phyloP scores from a whole-genome alignment of 2,113 vertebrate genomes.

The Psettodes erumei region DNA sequence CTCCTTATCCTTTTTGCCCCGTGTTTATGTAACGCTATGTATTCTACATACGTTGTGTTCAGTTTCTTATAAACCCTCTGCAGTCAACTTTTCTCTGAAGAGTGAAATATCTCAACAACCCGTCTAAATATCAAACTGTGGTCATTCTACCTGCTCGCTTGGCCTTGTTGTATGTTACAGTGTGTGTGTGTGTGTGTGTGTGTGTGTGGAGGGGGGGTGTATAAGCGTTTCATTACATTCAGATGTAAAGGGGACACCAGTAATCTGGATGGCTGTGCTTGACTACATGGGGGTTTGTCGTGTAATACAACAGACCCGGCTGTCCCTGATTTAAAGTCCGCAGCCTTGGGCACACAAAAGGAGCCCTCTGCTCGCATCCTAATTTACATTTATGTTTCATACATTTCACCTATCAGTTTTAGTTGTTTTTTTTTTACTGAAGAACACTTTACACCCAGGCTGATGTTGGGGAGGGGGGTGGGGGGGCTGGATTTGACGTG shows the following conservation, averaged over 20 bases:
- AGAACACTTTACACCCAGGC: conserved; percentile 29
- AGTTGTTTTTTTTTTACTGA: conserved; percentile 21
- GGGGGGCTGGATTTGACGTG: conserved; percentile 51
- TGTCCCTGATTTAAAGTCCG: conserved; percentile 29
- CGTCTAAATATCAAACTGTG: too few relatives aligned
- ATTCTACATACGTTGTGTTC: too few relatives aligned
- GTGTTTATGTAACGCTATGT: not conserved
- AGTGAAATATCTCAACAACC: too few relatives aligned
- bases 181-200: too few relatives aligned
- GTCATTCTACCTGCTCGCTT: too few relatives aligned
- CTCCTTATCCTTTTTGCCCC: not conserved
- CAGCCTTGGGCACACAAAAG: conserved; percentile 11
- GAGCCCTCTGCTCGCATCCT: conserved; percentile 2
- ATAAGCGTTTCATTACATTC: too few relatives aligned
- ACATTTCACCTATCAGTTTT: conserved; percentile 29
- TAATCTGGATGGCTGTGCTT: not conserved
- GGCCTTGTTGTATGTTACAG: too few relatives aligned
- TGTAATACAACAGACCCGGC: conserved; percentile 15
- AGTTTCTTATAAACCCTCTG: not conserved
- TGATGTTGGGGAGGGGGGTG: conserved; percentile 5
- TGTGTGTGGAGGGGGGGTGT: too few relatives aligned
- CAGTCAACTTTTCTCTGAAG: not conserved
- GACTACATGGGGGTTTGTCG: conserved; percentile 1
- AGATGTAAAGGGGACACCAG: too few relatives aligned
- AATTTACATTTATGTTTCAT: conserved; percentile 44